phyloP scores from a whole-genome alignment of 1,140 invertebrate species.

The Drosophila pectinifera region DNA sequence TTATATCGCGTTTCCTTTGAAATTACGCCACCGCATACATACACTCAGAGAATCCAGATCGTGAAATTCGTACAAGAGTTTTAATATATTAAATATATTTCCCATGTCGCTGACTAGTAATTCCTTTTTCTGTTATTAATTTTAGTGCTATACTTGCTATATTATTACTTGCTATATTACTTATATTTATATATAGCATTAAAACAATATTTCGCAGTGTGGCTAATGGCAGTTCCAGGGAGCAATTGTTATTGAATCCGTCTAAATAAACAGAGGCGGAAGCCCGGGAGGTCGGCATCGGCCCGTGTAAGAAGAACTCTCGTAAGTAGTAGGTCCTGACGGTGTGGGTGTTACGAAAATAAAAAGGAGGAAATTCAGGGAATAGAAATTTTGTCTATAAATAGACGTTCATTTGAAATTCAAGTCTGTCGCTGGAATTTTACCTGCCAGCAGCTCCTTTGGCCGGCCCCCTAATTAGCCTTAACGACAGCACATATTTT shows the following conservation, averaged over 20 bases:
- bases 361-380: background rate
- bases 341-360: no score
- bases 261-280: conserved; percentile 31
- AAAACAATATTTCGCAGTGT: background rate
- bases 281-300: background rate
- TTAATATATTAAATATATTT: no score
- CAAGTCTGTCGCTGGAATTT: conserved; percentile 5
- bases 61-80: no score
- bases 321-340: background rate
- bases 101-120: no score
- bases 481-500: conserved; percentile 43
- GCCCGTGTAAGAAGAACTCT: conserved; percentile 11
- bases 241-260: conserved; percentile 66
- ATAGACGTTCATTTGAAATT: conserved; percentile 37
- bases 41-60: background rate
- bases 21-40: conserved; percentile 57
- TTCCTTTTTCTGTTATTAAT: no score
- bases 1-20: conserved; percentile 58
- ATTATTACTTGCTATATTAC: no score
- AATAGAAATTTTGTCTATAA: conserved; percentile 30
- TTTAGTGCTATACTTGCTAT: no score
- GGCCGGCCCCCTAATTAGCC: conserved; percentile 39
- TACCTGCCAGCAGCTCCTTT: conserved; percentile 12
- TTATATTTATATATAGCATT: no score
- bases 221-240: conserved; percentile 23